Conservation (phyloP, 2,797 vertebrate genomes). For the Rhodeus uyekii region DNA sequence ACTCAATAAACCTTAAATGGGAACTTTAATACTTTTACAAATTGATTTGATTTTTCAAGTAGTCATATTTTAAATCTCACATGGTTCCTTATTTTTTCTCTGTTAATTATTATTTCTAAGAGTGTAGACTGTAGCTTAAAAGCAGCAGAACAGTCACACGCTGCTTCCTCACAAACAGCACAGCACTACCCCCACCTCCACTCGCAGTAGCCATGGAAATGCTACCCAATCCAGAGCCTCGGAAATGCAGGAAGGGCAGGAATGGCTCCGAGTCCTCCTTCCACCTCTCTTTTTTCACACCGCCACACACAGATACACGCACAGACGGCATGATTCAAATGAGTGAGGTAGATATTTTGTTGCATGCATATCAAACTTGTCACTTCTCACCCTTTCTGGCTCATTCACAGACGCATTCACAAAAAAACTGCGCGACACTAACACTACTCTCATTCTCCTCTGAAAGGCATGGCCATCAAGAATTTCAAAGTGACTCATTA, state of each 20-base stretch:
- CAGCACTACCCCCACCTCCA: slow-evolving; percentile 59
- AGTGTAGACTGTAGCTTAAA: slow-evolving; percentile 54
- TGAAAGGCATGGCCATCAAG: background rate
- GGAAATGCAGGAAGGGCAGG: slow-evolving; percentile 65
- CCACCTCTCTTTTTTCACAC: slow-evolving; percentile 6
- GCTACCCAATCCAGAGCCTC: slow-evolving; percentile 73
- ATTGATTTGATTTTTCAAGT: background rate
- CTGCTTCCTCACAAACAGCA: slow-evolving; percentile 70
- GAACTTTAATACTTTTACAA: background rate
- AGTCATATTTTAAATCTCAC: background rate
- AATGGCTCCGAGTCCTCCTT: slow-evolving; percentile 42
- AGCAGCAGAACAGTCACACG: slow-evolving; percentile 64
- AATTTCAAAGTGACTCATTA: background rate
- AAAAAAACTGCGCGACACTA: slow-evolving; percentile 18
- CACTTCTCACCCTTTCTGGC: slow-evolving; percentile 18
- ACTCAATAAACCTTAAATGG: too few species aligned
- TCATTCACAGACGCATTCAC: slow-evolving; percentile 15
- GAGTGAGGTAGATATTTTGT: slow-evolving; percentile 30
- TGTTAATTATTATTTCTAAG: background rate
- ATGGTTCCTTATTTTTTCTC: background rate
- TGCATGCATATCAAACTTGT: slow-evolving; percentile 10
- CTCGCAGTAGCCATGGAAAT: slow-evolving; percentile 84
- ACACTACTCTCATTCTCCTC: background rate
- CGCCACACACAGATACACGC: slow-evolving; percentile 26
- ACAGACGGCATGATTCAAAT: slow-evolving; percentile 17